Evolutionary conservation across 2,113 vertebrate species (phyloP), one percentile per base, ranked within the genome.

Genomic region (Oophaga pumilio): DNA sequence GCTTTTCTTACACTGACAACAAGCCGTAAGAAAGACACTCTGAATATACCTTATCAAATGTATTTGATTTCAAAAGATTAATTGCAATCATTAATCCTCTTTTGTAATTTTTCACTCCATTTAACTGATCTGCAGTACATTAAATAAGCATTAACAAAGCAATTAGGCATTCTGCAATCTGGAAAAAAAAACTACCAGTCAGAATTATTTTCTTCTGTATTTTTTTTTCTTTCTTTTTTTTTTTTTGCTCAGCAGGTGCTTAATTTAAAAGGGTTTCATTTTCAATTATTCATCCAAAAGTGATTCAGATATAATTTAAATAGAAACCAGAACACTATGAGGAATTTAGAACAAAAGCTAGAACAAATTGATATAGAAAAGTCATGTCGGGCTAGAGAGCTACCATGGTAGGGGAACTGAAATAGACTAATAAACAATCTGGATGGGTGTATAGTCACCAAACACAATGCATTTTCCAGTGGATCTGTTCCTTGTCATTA

Each of bases 51-150:
- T 76, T 76, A 83, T 83, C 86, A 83, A 87, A 88, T 76, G 50
- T 74, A 83, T 88, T 88, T 83, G 79, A 88, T 88, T 88, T 82
- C 60, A 50, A 88, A 74, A 88, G 86, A 88, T 88, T 88, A 88
- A 88, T 88, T 88, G 86, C 80, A 76, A 76, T 77, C 86, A 88
- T 88, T 88, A 88, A 82, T 88, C 86, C 69, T 88, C 86, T 82
- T 83, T 69, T 88, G 80, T 88, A 88, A 88, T 88, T 88, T 88
- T 88, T 88, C 86, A 88, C 86, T 88, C 86, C 86, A 88, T 88
- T 88, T 88, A 88, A 88, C 86, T 88, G 86, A 83, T 88, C 69
- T 83, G 52, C 86, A 88, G 80, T 88, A 88, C 86, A 88, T 88
- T 88, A 88, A 88, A 88, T 76, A 76, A 83, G 86, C 80, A 88